Percentiles rank a stretch among this genome's conserved stretches.
Conservation (phyloP, 2,888 invertebrate species). For the Diplazon laetatorius region DNA sequence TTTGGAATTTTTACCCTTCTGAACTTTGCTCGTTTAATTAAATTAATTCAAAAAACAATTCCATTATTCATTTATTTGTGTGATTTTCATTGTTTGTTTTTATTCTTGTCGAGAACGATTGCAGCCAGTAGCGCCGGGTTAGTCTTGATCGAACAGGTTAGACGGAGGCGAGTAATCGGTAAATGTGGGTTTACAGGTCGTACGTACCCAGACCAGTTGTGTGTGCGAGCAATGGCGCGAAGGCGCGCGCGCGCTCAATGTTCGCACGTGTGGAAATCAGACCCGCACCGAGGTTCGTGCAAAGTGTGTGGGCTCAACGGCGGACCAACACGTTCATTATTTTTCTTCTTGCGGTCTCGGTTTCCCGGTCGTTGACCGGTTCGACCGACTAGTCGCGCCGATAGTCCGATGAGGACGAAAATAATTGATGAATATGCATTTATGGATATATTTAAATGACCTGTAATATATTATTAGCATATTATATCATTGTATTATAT, state of each 20-base stretch:
- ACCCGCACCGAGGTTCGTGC: conserved; percentile 17
- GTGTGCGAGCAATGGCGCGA: conserved; percentile 46
- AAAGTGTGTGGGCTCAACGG: conserved; percentile 10
- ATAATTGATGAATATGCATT: too few relatives aligned
- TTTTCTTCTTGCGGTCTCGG: conserved; percentile 60
- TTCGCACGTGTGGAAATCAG: conserved; percentile 47
- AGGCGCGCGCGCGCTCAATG: conserved; percentile 45
- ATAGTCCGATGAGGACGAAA: background rate
- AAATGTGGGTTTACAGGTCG: conserved; percentile 75
- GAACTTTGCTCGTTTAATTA: too few relatives aligned
- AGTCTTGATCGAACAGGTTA: conserved; percentile 50
- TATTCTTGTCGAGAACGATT: background rate
- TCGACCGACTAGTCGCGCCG: conserved; percentile 56
- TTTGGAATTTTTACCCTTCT: too few relatives aligned
- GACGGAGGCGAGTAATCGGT: conserved; percentile 37
- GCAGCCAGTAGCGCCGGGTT: conserved; percentile 7
- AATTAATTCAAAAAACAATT: too few relatives aligned
- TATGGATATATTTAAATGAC: background rate
- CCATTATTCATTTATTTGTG: too few relatives aligned
- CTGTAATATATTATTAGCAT: too few relatives aligned
- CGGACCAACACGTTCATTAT: conserved; percentile 23
- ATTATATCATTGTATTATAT: too few relatives aligned
- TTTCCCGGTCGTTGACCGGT: conserved; percentile 75
- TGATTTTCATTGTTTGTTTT: too few relatives aligned
- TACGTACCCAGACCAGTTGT: conserved; percentile 63